These are phyloP conservation scores for Encarsia formosa DNA, from an alignment of 2,888 invertebrate species.

Conservation along the genomic window DNA sequence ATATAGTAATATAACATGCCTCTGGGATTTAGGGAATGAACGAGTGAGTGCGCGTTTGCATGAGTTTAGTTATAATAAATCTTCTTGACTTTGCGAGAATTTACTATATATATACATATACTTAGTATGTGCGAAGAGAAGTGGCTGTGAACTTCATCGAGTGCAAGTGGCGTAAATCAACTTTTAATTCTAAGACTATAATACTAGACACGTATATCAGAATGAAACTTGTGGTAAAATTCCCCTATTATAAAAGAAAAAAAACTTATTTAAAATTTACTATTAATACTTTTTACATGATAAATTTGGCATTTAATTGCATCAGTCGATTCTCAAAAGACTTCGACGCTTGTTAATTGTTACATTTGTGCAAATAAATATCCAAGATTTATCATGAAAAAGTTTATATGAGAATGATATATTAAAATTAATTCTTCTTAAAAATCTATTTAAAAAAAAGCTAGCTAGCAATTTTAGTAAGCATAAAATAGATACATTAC, in stretches of 20 bases:
- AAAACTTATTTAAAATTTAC: conserved; percentile 19
- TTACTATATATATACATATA: conserved; percentile 21
- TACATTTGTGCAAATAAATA: conserved; percentile 27
- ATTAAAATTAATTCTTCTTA: conserved; percentile 35
- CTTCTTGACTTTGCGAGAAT: conserved; percentile 26
- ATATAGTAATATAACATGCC: conserved; percentile 31
- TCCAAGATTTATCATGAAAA: conserved; percentile 39
- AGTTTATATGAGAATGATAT: conserved; percentile 29
- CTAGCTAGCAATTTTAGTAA: conserved; percentile 39
- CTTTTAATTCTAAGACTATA: too few species aligned
- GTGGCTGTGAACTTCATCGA: conserved; percentile 45
- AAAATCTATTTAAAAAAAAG: conserved; percentile 38
- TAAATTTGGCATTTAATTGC: conserved; percentile 25
- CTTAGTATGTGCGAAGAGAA: conserved; percentile 34
- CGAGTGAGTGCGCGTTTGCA: conserved; percentile 10
- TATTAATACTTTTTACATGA: conserved; percentile 20
- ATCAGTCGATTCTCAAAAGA: conserved; percentile 19
- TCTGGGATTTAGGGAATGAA: conserved; percentile 26
- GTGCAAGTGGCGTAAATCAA: conserved; percentile 37
- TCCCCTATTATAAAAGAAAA: not conserved
- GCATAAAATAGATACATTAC: conserved; percentile 32
- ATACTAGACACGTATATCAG: conserved; percentile 25
- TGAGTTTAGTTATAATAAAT: conserved; percentile 1
- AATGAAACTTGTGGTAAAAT: conserved; percentile 1
- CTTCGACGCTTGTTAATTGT: conserved; percentile 28